Conservation (phyloP, 2,888 invertebrate species). For the Molorchus minor region DNA sequence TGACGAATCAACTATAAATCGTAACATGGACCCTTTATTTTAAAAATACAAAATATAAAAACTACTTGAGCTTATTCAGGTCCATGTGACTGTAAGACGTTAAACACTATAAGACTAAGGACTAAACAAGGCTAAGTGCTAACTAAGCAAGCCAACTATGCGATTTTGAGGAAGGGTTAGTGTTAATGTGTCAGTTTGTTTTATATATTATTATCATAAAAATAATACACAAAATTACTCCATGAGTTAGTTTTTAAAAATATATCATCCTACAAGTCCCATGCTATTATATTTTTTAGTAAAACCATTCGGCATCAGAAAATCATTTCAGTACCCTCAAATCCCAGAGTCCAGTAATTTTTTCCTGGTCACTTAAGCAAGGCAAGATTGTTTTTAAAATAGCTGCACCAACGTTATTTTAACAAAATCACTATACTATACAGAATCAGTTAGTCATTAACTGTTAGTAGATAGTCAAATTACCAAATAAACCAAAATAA, state of each 20-base stretch:
- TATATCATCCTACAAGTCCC: slow-evolving; percentile 7
- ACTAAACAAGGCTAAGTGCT: slow-evolving; percentile 57
- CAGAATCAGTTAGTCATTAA: slow-evolving; percentile 14
- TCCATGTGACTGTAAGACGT: slow-evolving; percentile 15
- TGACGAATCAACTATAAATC: slow-evolving; percentile 9
- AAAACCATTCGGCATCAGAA: slow-evolving; percentile 42
- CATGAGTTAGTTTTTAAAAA: slow-evolving; percentile 10
- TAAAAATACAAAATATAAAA: not conserved
- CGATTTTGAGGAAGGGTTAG: slow-evolving; percentile 52
- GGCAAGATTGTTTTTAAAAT: slow-evolving; percentile 28
- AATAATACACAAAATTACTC: slow-evolving; percentile 30
- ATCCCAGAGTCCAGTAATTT: slow-evolving; percentile 20
- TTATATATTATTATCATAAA: slow-evolving; percentile 37
- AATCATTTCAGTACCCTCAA: slow-evolving; percentile 15
- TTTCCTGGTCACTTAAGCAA: slow-evolving; percentile 21
- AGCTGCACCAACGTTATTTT: slow-evolving; percentile 27
- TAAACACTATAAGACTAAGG: slow-evolving; percentile 41
- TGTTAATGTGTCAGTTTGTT: slow-evolving; percentile 54
- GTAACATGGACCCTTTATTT: slow-evolving; percentile 14
- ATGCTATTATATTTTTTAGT: slow-evolving; percentile 32
- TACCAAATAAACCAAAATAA: slow-evolving; percentile 21
- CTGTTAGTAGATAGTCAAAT: slow-evolving; percentile 33
- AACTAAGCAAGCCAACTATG: slow-evolving; percentile 57
- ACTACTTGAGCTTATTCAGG: slow-evolving; percentile 2
- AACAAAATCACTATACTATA: slow-evolving; percentile 30